These are phyloP conservation scores for Micronycteris hirsuta DNA, from an alignment of 2,113 vertebrate genomes.

Conservation along the genomic window DNA sequence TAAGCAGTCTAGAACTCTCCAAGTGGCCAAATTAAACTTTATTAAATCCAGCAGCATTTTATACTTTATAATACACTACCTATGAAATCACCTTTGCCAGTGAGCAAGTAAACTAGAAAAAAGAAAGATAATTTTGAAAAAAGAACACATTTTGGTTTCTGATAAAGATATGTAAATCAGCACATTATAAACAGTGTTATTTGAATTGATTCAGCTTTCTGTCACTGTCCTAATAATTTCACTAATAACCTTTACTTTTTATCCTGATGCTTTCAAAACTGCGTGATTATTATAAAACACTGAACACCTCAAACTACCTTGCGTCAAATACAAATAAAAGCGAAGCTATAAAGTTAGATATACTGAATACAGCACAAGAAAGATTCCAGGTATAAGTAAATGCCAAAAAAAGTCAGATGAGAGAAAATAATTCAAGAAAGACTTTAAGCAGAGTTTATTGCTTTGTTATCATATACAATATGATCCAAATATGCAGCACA, in stretches of 20 bases:
- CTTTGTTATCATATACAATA: conserved; percentile 33
- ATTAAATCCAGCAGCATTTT: conserved; percentile 77
- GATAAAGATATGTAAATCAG: neutral
- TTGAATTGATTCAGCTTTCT: conserved; percentile 28
- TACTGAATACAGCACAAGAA: conserved; percentile 20
- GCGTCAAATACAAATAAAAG: conserved; percentile 49
- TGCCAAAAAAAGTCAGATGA: conserved; percentile 23
- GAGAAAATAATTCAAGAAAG: conserved; percentile 33
- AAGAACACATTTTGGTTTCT: neutral
- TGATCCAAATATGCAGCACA: conserved; percentile 30
- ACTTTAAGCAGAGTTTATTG: conserved; percentile 52
- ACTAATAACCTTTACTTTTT: conserved; percentile 17
- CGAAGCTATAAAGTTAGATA: conserved; percentile 52
- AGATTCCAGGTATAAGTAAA: conserved; percentile 59
- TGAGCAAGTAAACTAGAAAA: neutral
- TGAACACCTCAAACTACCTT: neutral
- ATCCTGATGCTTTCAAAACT: neutral
- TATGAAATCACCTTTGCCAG: conserved; percentile 6
- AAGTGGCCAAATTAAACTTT: conserved; percentile 57
- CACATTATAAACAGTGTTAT: neutral
- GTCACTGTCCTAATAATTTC: conserved; percentile 17
- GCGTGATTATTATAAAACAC: neutral
- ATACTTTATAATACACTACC: conserved; percentile 45
- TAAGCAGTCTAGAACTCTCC: conserved; percentile 55
- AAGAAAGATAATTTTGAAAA: conserved; percentile 19